Conservation (phyloP, 2,888 invertebrate genomes). For the Mythimna impura region DNA sequence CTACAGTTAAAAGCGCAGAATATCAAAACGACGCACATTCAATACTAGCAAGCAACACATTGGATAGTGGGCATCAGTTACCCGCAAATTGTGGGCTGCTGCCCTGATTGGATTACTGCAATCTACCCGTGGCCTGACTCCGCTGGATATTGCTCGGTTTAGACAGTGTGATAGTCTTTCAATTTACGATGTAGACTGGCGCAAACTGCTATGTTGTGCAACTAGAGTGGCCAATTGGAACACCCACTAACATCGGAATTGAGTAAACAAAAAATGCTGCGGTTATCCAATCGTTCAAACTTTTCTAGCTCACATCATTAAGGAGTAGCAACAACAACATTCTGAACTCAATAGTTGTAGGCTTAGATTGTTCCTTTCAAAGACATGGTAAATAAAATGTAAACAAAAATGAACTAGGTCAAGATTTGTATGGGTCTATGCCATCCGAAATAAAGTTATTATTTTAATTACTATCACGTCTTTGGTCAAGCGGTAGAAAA, state of each 20-base stretch:
- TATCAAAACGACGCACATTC: slow-evolving; percentile 40
- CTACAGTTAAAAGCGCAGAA: slow-evolving; percentile 37
- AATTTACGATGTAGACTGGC: slow-evolving; percentile 34
- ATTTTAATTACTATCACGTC: too few species aligned
- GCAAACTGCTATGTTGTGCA: slow-evolving; percentile 5
- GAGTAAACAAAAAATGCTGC: neutral
- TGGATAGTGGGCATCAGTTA: slow-evolving; percentile 52
- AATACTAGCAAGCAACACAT: slow-evolving; percentile 24
- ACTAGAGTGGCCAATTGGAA: neutral
- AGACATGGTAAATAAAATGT: too few species aligned
- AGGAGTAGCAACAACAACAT: too few species aligned
- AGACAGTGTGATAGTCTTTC: slow-evolving; percentile 40
- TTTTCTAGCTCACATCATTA: neutral
- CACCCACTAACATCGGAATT: too few species aligned
- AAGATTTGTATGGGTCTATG: too few species aligned
- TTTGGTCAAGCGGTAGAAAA: too few species aligned
- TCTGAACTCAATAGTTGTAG: too few species aligned
- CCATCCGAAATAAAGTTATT: too few species aligned
- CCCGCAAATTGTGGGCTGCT: slow-evolving; percentile 69
- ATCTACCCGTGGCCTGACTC: slow-evolving; percentile 40
- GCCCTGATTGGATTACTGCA: slow-evolving; percentile 72
- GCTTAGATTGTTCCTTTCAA: too few species aligned
- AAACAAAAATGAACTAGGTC: too few species aligned
- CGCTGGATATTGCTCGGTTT: slow-evolving; percentile 39
- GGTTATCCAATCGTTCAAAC: too few species aligned